Conservation (phyloP, 2,797 vertebrate genomes). For the Ispidina picta region DNA sequence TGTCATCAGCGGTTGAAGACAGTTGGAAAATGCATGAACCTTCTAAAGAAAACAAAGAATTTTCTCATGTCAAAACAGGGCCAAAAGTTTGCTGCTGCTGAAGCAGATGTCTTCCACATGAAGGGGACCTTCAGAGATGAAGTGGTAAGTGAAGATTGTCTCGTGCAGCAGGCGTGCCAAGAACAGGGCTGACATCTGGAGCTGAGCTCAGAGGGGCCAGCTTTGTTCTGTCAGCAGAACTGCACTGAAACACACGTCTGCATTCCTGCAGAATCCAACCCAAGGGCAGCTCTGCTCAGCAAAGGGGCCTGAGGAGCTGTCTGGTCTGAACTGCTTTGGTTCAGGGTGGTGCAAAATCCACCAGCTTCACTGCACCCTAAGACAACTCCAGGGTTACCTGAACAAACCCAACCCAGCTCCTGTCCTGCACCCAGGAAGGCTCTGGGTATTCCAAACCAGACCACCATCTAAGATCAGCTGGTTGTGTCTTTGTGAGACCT, state of each 20-base stretch:
- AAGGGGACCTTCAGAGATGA: not conserved
- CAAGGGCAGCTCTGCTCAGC: not conserved
- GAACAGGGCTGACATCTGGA: not conserved
- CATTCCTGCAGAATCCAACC: not conserved
- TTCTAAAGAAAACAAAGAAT: not conserved
- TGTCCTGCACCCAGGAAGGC: not conserved
- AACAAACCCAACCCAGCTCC: not conserved
- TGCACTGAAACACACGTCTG: not conserved
- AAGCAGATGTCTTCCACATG: not conserved
- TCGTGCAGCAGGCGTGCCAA: not conserved
- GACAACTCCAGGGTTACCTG: not conserved
- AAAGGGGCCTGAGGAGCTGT: accelerated
- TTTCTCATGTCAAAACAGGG: not conserved
- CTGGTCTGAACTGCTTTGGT: not conserved
- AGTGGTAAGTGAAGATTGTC: not conserved
- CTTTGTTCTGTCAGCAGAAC: not conserved
- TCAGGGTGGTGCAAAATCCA: not conserved
- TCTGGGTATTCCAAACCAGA: not conserved
- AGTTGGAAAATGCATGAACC: not conserved
- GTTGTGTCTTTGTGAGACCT: not conserved
- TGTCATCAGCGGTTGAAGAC: not conserved
- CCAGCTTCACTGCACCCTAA: not conserved
- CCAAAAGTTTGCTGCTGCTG: not conserved
- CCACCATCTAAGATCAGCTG: accelerated
- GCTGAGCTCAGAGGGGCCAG: not conserved